Conservation (phyloP, 2,797 vertebrate genomes). For the Onychomys leucogaster region DNA sequence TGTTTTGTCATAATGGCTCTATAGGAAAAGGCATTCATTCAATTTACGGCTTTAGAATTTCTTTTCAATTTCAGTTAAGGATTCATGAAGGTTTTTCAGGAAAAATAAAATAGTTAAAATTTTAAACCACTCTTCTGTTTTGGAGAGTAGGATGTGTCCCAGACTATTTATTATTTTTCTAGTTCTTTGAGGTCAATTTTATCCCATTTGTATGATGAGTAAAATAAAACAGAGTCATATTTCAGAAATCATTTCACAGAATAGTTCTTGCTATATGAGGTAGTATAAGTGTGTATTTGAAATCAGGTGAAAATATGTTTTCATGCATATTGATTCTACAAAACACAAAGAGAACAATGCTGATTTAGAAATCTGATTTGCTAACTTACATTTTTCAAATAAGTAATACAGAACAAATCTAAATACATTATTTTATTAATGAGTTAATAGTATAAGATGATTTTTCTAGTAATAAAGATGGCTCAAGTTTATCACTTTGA, state of each 20-base stretch:
- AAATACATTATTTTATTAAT: background rate
- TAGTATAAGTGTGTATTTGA: background rate
- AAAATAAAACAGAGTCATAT: background rate
- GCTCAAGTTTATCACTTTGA: slow-evolving; percentile 23
- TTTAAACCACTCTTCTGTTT: background rate
- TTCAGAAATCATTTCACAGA: background rate
- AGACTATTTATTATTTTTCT: slow-evolving; percentile 21
- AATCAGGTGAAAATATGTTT: background rate
- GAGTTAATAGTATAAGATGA: background rate
- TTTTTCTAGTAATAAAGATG: background rate
- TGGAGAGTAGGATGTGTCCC: background rate
- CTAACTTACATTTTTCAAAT: background rate
- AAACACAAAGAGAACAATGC: background rate
- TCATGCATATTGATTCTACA: background rate
- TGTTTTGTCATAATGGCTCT: background rate
- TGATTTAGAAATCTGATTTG: slow-evolving; percentile 51
- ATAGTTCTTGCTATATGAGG: background rate
- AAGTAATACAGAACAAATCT: background rate
- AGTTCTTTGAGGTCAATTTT: background rate
- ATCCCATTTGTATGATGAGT: background rate
- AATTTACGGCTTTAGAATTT: slow-evolving; percentile 4
- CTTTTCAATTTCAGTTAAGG: slow-evolving; percentile 13
- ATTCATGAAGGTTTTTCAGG: background rate
- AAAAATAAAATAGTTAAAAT: slow-evolving; percentile 20
- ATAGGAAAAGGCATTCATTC: background rate